Base-by-base conservation (phyloP, 2,113 vertebrate species). In the Cephalopterus ornatus region DNA sequence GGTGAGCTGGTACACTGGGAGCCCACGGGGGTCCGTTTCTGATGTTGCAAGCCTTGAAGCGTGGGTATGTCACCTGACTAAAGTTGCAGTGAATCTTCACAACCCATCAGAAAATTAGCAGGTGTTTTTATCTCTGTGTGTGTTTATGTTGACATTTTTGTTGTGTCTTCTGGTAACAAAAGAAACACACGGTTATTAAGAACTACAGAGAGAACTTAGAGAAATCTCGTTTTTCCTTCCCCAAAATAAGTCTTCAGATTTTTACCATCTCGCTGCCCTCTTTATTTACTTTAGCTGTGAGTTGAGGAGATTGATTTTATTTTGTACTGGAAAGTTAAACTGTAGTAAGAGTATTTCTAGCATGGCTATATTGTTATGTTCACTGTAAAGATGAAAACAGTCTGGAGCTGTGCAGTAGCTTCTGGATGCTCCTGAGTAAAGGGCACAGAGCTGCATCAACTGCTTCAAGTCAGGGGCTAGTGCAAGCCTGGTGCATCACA, bases 1-100 rank as follows among this genome's bases (percentile, higher is more conserved):
- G 99, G 99, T 99, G 98, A 99, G 99, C 92, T 84, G 82, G 91
- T 96, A 65, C 46, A 81, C 77, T 20, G 80, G 93, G 76, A 97
- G 91, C 78, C 83, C 81, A 82, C 61, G 32, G 84, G 95, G 63
- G 79, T 92, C 92, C 37, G 1, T 97, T 96, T 94, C 92, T 97
- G 96, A 46, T 96, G 93, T 92, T 93, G 66, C 87, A 92, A 95
- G 92, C 89, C 92, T 97, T 97, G 89, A 92, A 96, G 89, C 96
- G 95, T 94, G 93, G 92, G 95, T 95, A 94, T 95, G 85, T 92
- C 66, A 23, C 70, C 86, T 89, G 49, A 73, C 84, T 85, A 55
- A 75, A 91, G 42, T 77, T 72, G 56, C 72, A 88, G 76, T 74
- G 58, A 86, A 85, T 30, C 87, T 92, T 88, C 70, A 79, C 46